phyloP scores from a whole-genome alignment of 2,113 vertebrate genomes.

The Terrapene triunguis region DNA sequence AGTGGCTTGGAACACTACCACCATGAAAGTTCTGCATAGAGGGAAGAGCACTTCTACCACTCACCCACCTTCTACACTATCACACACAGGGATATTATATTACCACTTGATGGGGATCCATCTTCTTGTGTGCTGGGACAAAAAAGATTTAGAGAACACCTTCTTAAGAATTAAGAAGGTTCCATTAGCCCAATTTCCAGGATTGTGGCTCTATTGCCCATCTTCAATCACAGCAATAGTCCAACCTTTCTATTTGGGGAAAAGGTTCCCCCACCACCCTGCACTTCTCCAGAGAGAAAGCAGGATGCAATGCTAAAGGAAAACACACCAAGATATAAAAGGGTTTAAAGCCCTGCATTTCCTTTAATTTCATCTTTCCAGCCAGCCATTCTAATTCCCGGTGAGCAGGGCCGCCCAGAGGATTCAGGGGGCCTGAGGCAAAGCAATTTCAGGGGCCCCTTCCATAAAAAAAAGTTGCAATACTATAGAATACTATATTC shows the following conservation, averaged over 20 bases:
- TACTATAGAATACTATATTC: no score
- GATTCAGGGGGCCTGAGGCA: no score
- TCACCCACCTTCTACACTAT: fast-evolving
- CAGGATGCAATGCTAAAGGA: neutral
- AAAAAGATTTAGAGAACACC: constrained; percentile 18
- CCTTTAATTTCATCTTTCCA: constrained; percentile 19
- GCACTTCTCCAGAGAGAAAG: neutral
- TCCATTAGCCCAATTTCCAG: neutral
- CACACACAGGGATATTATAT: neutral
- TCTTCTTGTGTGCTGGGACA: neutral
- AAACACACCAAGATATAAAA: neutral
- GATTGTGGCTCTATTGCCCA: neutral
- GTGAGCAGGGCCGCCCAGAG: no score
- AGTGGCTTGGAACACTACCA: neutral
- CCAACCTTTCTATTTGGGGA: neutral
- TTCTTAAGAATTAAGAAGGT: constrained; percentile 15
- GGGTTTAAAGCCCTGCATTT: neutral
- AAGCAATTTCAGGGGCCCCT: no score
- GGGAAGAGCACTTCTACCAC: fast-evolving
- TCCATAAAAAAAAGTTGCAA: no score
- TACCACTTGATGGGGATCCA: neutral
- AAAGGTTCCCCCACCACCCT: neutral
- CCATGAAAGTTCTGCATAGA: neutral
- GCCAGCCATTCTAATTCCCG: constrained; percentile 10
- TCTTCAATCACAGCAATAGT: neutral